phyloP scores from a whole-genome alignment of 2,113 vertebrate species.

The Plectropomus leopardus region DNA sequence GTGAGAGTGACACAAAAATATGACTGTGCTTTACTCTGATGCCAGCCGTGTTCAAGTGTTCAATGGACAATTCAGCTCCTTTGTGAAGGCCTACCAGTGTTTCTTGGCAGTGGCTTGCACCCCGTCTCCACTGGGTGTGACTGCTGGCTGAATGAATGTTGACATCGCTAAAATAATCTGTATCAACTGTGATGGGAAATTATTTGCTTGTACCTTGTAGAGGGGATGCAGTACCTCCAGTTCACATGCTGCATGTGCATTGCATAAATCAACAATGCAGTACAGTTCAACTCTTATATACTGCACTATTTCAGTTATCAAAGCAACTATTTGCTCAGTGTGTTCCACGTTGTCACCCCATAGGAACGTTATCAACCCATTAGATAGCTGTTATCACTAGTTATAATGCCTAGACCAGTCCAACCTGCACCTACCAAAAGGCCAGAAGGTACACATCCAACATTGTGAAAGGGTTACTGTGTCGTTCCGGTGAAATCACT shows the following conservation, averaged over 20 bases:
- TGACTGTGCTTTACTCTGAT: slow-evolving; percentile 38
- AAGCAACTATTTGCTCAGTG: neutral
- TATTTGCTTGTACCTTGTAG: slow-evolving; percentile 32
- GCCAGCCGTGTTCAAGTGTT: slow-evolving; percentile 21
- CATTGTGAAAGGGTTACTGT: too few relatives aligned
- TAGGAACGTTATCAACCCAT: too few relatives aligned
- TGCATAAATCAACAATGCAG: neutral
- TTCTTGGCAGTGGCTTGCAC: slow-evolving; percentile 35
- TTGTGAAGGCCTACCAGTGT: slow-evolving; percentile 44
- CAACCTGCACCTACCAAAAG: too few relatives aligned
- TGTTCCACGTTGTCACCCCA: slow-evolving; percentile 29
- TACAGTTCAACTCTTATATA: neutral
- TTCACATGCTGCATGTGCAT: neutral
- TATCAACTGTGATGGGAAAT: slow-evolving; percentile 28
- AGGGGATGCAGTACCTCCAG: neutral
- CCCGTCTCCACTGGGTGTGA: slow-evolving; percentile 15
- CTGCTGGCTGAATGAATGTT: slow-evolving; percentile 39
- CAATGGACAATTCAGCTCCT: slow-evolving; percentile 43
- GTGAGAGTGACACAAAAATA: slow-evolving; percentile 66
- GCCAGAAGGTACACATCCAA: too few relatives aligned
- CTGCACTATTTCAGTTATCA: neutral
- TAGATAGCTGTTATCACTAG: too few relatives aligned
- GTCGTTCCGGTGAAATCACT: too few relatives aligned
- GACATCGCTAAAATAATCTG: slow-evolving; percentile 42
- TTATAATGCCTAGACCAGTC: too few relatives aligned